Evolutionary conservation across 2,113 vertebrate species (phyloP), one percentile per base, ranked within the genome.

Genomic region (Macquaria australasica): DNA sequence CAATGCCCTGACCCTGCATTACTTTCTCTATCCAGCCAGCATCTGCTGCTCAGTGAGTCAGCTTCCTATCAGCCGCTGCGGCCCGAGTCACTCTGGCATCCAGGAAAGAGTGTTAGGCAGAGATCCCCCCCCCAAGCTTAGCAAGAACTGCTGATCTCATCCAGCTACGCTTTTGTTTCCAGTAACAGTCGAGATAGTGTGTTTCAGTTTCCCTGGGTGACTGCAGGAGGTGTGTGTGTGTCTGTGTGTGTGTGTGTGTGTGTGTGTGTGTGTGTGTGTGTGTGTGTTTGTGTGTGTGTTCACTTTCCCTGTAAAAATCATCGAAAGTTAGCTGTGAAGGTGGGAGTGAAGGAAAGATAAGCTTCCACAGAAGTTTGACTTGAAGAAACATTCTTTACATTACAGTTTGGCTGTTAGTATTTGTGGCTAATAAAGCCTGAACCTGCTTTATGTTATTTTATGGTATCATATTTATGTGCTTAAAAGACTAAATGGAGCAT

Each of bases 111-210:
- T 74, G 88, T 91, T 73, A 51, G 71, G 62, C 79, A 76, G 71
- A 88, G 77, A 88, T 85, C 75, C 71, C 80, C 73, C 63, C 59
- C 28, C 77, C 64, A 77, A 85, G 89, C 89, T 75, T 56, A 75
- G 91, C 73, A 80, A 89, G 91, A 92, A 93, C 82, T 91, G 93
- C 90, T 93, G 92, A 93, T 83, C 88, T 93, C 93, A 93, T 91
- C 66, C 90, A 78, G 87, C 82, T 25, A 59, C 64, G 72, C 88
- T 84, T 85, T 88, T 75, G 68, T 89, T 94, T 93, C 93, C 93
- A 88, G 93, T 85, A 92, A 93, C 77, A 50, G 84, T 79, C 9
- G 14, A 82, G 88, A 84, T 84, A 87, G 85, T 81, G 87, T 70
- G 55, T 82, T 88, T 88, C 63, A 82, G 58, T 70, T 74, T 89